Evolutionary conservation across 2,888 invertebrate species (phyloP).

Genomic region (Thereva nobilitata): DNA sequence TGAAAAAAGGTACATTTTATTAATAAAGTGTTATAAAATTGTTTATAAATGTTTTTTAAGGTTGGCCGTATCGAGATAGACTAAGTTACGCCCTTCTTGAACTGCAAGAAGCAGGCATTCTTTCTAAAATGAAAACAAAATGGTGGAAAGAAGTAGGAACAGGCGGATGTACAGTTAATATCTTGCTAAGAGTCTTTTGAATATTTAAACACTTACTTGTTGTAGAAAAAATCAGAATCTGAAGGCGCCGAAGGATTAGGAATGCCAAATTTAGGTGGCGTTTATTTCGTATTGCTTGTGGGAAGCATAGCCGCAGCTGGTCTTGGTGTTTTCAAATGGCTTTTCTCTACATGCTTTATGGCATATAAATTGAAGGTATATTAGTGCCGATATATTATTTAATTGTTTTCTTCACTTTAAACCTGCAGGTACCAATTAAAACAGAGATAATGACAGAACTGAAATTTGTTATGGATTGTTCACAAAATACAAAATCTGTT

Average conservation of each 20-base stretch:
- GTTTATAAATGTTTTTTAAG: constrained; percentile 45
- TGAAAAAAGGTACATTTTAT: constrained; percentile 64
- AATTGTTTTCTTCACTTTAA: constrained; percentile 1
- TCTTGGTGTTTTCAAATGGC: constrained; percentile 54
- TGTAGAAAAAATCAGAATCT: constrained; percentile 44
- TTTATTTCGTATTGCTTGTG: constrained; percentile 65
- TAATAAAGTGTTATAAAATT: background rate
- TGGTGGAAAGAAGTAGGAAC: constrained; percentile 91
- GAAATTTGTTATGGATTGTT: constrained; percentile 33
- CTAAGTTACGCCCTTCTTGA: constrained; percentile 81
- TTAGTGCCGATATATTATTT: background rate
- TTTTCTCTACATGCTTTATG: constrained; percentile 43
- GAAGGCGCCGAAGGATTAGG: constrained; percentile 61
- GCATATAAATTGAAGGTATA: constrained; percentile 46
- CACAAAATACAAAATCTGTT: constrained; percentile 30
- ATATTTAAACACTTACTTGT: background rate
- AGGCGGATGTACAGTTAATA: constrained; percentile 59
- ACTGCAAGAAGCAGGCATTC: constrained; percentile 80
- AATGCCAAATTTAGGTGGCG: constrained; percentile 69
- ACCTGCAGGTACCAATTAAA: constrained; percentile 18
- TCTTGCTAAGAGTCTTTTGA: too few species aligned
- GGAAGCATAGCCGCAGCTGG: constrained; percentile 58
- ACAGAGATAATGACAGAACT: constrained; percentile 24
- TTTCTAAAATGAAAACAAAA: constrained; percentile 77
- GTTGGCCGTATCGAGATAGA: constrained; percentile 68